Conservation (phyloP, 2,113 vertebrate genomes). For the Lanius collurio region DNA sequence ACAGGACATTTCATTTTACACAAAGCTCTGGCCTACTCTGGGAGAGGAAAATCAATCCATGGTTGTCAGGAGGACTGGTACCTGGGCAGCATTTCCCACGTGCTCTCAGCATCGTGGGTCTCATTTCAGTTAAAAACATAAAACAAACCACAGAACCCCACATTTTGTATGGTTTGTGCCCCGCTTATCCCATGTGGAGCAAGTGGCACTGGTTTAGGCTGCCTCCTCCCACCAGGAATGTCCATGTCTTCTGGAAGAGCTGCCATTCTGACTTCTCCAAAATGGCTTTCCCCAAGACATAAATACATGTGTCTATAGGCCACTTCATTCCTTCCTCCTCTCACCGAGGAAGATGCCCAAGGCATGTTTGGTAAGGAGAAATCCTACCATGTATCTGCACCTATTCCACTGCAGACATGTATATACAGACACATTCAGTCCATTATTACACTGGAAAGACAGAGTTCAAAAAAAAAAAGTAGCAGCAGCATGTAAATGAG, state of each 20-base stretch:
- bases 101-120: background rate
- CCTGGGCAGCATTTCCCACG: background rate
- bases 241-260: background rate
- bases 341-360: background rate
- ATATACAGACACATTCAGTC: background rate
- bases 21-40: background rate
- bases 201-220: background rate
- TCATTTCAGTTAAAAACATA: background rate
- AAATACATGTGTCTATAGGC: background rate
- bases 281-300: background rate
- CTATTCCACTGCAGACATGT: background rate
- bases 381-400: background rate
- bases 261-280: background rate
- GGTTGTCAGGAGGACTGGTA: background rate
- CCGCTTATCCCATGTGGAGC: rapidly evolving
- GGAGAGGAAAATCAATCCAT: background rate
- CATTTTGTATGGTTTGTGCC: background rate
- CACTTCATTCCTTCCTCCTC: background rate
- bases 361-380: slow-evolving; percentile 3
- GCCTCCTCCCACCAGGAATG: background rate
- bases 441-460: background rate
- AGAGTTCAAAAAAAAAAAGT: background rate
- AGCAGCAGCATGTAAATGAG: slow-evolving; percentile 47
- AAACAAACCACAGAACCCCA: background rate
- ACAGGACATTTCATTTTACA: background rate